Percentiles rank a stretch among this genome's conserved stretches.
Conservation (phyloP, 2,113 vertebrate species). For the Psilopogon haemacephalus region DNA sequence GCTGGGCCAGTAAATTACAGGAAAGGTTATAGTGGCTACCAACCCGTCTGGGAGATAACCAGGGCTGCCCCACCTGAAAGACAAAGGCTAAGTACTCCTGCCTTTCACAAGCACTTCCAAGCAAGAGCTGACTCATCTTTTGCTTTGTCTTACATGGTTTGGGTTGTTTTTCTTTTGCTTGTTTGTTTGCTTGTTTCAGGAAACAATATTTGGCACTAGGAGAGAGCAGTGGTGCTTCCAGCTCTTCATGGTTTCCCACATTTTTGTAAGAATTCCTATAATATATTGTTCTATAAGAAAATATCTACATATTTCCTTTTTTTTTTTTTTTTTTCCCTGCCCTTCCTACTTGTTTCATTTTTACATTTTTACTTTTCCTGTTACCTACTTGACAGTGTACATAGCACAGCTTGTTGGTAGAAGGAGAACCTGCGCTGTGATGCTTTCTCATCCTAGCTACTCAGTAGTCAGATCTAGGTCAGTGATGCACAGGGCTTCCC, state of each 20-base stretch:
- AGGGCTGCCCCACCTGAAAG: not conserved
- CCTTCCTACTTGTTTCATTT: not conserved
- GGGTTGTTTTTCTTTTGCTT: too few species aligned
- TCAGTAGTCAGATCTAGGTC: slow-evolving; percentile 27
- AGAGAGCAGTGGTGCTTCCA: not conserved
- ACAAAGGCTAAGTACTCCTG: not conserved
- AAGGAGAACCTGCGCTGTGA: not conserved
- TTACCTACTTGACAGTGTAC: not conserved
- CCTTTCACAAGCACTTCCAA: not conserved
- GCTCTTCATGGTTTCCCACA: not conserved
- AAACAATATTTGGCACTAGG: not conserved
- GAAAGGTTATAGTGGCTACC: not conserved
- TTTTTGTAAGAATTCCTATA: not conserved
- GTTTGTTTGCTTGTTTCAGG: not conserved
- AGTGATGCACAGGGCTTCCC: not conserved
- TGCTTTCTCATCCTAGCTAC: not conserved
- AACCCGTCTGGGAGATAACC: not conserved
- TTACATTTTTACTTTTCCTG: not conserved
- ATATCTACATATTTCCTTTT: not conserved
- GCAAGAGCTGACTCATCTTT: not conserved
- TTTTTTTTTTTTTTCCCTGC: too few species aligned
- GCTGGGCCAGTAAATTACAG: not conserved
- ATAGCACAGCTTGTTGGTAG: not conserved
- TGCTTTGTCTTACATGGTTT: not conserved
- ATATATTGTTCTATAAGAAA: not conserved